phyloP scores from a whole-genome alignment of 2,888 invertebrate genomes.

The Gibbula magus region DNA sequence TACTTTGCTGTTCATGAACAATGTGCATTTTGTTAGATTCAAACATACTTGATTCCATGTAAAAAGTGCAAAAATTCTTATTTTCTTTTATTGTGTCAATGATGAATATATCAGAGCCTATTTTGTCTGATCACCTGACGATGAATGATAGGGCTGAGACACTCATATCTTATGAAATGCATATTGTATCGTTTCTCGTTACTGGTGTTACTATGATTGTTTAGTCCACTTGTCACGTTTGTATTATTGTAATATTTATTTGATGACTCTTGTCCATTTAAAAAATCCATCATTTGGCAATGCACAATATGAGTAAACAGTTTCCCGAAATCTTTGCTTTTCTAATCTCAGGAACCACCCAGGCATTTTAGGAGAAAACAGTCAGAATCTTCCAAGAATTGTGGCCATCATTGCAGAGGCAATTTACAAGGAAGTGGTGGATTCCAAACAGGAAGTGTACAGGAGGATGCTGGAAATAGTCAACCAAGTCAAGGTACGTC shows the following conservation, averaged over 20 bases:
- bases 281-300: no score
- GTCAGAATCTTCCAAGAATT: conserved; percentile 91
- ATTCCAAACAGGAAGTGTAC: conserved; percentile 83
- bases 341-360: conserved; percentile 82
- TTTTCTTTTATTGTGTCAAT: background rate
- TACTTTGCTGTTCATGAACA: no score
- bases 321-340: no score
- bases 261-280: no score
- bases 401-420: conserved; percentile 93
- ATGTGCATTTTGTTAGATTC: no score
- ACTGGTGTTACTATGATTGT: no score
- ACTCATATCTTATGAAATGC: background rate
- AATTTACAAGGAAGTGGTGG: conserved; percentile 88
- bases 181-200: no score
- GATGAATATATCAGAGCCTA: background rate
- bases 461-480: conserved; percentile 89
- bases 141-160: conserved; percentile 4
- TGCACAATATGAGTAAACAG: no score
- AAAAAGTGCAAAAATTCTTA: no score
- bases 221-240: no score
- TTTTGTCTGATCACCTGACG: background rate
- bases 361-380: conserved; percentile 88
- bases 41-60: no score
- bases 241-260: no score
- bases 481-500: conserved; percentile 87